Conservation (phyloP, 1,140 invertebrate species). For the Arion vulgaris region DNA sequence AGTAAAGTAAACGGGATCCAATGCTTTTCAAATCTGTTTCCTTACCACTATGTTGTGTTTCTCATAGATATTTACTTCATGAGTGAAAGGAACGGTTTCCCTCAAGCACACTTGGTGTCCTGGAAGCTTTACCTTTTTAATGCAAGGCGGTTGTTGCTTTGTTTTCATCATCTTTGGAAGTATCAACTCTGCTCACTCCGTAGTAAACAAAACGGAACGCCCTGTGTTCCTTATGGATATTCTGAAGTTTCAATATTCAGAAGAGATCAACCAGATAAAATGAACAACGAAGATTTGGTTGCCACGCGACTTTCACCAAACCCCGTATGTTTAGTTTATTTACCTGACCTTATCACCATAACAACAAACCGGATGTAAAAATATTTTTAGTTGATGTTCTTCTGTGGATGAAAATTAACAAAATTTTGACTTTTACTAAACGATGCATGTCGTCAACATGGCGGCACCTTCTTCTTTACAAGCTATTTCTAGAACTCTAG, state of each 20-base stretch:
- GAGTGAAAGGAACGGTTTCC: conserved; percentile 32
- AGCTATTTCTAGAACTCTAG: background rate
- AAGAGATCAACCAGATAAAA: background rate
- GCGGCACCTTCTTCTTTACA: background rate
- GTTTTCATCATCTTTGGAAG: conserved; percentile 39
- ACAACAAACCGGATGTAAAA: conserved; percentile 28
- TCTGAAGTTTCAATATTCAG: background rate
- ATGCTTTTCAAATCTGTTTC: background rate
- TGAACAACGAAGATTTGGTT: conserved; percentile 30
- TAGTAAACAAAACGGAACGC: background rate
- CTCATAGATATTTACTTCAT: conserved; percentile 33
- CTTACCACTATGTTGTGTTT: conserved; percentile 32
- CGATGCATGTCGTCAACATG: background rate
- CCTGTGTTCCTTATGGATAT: background rate
- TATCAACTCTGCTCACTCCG: background rate
- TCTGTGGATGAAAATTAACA: background rate
- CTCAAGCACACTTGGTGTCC: conserved; percentile 13
- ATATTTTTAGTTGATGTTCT: background rate
- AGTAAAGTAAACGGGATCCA: background rate
- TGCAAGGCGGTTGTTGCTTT: conserved; percentile 15
- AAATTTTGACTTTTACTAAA: background rate
- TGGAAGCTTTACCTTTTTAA: conserved; percentile 38
- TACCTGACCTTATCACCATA: conserved; percentile 21
- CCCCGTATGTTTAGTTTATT: conserved; percentile 20
- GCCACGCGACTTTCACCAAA: conserved; percentile 29